Conservation (phyloP, 2,797 vertebrate genomes). For the Enteromius treurensis region DNA sequence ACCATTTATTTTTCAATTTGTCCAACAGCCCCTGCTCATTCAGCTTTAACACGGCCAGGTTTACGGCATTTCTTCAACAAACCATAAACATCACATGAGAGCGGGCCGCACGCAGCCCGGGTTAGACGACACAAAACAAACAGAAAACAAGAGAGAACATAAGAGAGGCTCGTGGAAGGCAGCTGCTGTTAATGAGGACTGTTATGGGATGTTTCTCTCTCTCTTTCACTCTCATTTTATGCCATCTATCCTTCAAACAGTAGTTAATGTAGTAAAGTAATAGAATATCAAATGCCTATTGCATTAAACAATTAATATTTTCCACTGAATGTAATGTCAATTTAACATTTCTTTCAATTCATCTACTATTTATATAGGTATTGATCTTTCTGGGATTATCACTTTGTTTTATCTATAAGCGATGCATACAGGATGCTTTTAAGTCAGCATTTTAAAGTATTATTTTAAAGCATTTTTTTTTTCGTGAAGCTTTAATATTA, state of each 20-base stretch:
- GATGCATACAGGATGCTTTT: too few relatives aligned
- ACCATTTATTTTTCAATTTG: conserved; percentile 99
- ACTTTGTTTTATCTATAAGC: too few relatives aligned
- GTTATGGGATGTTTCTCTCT: conserved; percentile 18
- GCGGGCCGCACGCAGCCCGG: conserved; percentile 54
- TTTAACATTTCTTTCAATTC: background rate
- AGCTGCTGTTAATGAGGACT: conserved; percentile 58
- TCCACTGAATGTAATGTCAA: background rate
- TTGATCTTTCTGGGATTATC: too few relatives aligned
- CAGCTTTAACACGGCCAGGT: conserved; percentile 99
- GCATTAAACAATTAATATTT: background rate
- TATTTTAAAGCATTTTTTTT: too few relatives aligned
- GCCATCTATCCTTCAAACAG: conserved; percentile 10
- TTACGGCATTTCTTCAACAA: conserved; percentile 99
- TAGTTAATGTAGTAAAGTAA: background rate
- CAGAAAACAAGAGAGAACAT: conserved; percentile 55
- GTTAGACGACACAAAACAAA: conserved; percentile 25
- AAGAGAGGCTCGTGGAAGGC: conserved; percentile 60
- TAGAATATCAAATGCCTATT: background rate
- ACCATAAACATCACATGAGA: conserved; percentile 54
- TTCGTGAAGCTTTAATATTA: background rate
- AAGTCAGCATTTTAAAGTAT: too few relatives aligned
- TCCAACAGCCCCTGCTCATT: conserved; percentile 99
- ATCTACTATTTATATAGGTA: background rate
- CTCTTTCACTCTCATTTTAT: background rate